Conservation (phyloP, 2,113 vertebrate species). For the Petrocephalus microphthalmus region DNA sequence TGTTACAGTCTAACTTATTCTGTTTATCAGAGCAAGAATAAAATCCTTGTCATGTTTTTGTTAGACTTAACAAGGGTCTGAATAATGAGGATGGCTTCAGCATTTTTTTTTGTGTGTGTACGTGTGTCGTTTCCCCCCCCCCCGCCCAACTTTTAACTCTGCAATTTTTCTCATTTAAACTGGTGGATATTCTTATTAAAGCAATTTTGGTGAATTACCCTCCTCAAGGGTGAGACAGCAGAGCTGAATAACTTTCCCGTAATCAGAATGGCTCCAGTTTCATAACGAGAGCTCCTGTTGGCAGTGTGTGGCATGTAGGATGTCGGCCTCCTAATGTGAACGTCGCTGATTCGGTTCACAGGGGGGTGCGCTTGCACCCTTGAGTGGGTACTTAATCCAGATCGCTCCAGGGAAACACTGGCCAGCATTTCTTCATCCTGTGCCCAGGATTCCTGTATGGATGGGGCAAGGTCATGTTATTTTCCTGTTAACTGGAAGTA, state of each 20-base stretch:
- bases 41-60: not conserved
- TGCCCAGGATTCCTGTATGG: no score
- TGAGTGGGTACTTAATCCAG: not conserved
- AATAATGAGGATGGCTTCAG: not conserved
- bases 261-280: not conserved
- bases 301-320: not conserved
- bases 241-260: not conserved
- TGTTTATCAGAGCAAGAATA: not conserved
- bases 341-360: not conserved
- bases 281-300: not conserved
- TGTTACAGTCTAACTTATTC: not conserved
- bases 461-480: no score
- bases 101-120: not conserved
- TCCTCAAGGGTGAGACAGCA: not conserved
- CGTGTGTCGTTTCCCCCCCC: not conserved
- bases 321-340: no score
- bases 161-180: constrained; percentile 1
- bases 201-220: not conserved
- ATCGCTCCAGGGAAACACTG: not conserved
- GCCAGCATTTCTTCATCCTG: no score
- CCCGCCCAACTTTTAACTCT: not conserved
- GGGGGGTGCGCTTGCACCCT: no score
- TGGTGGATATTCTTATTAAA: not conserved
- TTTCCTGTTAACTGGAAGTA: no score
- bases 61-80: not conserved